These are phyloP conservation scores for Cantharis rustica DNA, from an alignment of 2,888 invertebrate genomes.

Conservation along the genomic window DNA sequence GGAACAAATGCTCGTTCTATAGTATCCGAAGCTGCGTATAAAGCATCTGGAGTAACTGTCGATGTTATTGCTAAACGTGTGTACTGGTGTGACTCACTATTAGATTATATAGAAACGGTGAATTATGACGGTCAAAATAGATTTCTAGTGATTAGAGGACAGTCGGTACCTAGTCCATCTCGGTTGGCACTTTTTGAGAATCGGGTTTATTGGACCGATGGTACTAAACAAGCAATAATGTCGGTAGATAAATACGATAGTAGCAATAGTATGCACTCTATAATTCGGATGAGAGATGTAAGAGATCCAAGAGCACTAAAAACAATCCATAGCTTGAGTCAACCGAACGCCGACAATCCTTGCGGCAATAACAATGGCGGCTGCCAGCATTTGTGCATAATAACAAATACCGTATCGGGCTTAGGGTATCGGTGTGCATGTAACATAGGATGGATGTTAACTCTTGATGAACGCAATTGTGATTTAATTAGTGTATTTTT, in stretches of 20 bases:
- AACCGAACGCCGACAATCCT: conserved; percentile 75
- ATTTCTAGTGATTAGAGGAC: conserved; percentile 79
- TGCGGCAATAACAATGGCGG: conserved; percentile 87
- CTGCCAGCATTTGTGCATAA: conserved; percentile 93
- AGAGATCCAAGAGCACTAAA: conserved; percentile 84
- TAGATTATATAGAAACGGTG: conserved; percentile 95
- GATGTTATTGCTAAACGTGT: conserved; percentile 89
- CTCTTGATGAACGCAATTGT: conserved; percentile 77
- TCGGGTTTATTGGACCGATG: conserved; percentile 89
- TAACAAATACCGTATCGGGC: conserved; percentile 74
- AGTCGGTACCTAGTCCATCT: conserved; percentile 85
- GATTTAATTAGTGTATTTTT: conserved; percentile 84
- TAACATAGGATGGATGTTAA: conserved; percentile 82
- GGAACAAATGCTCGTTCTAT: conserved; percentile 83
- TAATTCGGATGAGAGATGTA: conserved; percentile 80
- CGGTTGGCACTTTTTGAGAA: conserved; percentile 84
- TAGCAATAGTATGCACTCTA: conserved; percentile 75
- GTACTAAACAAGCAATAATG: conserved; percentile 86
- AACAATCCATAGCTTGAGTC: conserved; percentile 78
- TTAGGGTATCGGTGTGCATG: conserved; percentile 92
- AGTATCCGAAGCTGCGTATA: conserved; percentile 90
- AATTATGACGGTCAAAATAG: conserved; percentile 89
- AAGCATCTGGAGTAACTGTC: conserved; percentile 89
- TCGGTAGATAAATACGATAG: conserved; percentile 86
- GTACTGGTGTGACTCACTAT: conserved; percentile 94